Conservation (phyloP, 2,888 invertebrate genomes). For the Limulus polyphemus region DNA sequence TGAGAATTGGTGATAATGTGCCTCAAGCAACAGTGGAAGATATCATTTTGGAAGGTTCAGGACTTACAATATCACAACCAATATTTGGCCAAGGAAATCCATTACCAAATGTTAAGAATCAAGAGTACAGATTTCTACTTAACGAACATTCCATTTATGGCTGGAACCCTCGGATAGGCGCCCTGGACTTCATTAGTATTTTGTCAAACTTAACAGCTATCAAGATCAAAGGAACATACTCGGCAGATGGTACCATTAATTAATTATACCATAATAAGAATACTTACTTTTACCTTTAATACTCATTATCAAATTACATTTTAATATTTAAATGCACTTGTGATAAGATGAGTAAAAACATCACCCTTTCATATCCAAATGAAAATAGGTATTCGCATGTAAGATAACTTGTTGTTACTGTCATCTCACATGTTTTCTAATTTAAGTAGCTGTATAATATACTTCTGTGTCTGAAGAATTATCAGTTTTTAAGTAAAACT, state of each 20-base stretch:
- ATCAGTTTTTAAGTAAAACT: no score
- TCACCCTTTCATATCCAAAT: no score
- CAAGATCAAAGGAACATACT: slow-evolving; percentile 85
- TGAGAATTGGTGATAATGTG: slow-evolving; percentile 62
- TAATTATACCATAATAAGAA: no score
- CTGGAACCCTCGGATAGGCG: slow-evolving; percentile 81
- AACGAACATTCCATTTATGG: slow-evolving; percentile 84
- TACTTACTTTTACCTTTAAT: no score
- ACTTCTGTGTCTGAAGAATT: no score
- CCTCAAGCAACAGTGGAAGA: slow-evolving; percentile 71
- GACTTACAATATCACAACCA: slow-evolving; percentile 62
- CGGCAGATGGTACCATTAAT: slow-evolving; percentile 41
- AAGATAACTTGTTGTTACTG: no score
- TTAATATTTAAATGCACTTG: no score
- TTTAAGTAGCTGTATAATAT: no score
- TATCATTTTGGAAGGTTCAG: slow-evolving; percentile 76
- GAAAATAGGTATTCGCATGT: no score
- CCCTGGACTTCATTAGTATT: slow-evolving; percentile 80
- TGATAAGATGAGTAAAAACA: no score
- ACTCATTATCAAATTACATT: no score
- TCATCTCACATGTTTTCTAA: no score
- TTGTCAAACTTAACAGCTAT: slow-evolving; percentile 86
- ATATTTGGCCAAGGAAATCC: slow-evolving; percentile 85
- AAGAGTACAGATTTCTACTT: slow-evolving; percentile 68
- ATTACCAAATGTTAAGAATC: slow-evolving; percentile 57